Conservation (phyloP, 2,888 invertebrate species). For the Drosophila hamatofila region DNA sequence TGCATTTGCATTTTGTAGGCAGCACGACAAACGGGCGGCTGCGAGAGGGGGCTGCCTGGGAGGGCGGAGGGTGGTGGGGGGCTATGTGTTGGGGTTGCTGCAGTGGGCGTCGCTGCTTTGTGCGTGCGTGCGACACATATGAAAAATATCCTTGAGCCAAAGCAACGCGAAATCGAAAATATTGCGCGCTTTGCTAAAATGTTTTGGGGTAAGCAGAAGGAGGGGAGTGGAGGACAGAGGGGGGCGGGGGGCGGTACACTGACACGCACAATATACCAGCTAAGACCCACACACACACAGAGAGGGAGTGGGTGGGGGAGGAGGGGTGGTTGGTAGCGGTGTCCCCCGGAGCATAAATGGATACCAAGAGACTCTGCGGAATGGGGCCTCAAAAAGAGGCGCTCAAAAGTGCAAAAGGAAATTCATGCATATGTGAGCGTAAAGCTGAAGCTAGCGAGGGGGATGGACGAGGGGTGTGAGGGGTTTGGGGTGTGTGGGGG, state of each 20-base stretch:
- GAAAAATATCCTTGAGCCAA: slow-evolving; percentile 75
- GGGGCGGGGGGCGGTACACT: not conserved
- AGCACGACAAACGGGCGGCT: slow-evolving; percentile 31
- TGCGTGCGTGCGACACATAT: slow-evolving; percentile 79
- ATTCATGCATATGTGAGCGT: slow-evolving; percentile 78
- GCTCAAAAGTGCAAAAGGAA: slow-evolving; percentile 75
- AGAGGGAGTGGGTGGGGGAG: not conserved
- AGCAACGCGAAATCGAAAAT: slow-evolving; percentile 75
- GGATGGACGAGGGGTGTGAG: too few relatives aligned
- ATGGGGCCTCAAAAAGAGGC: slow-evolving; percentile 32
- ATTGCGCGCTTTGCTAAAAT: slow-evolving; percentile 63
- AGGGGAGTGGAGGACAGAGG: not conserved
- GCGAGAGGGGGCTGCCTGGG: not conserved
- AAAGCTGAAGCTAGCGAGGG: not conserved
- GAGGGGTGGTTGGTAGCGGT: not conserved
- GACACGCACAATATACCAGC: slow-evolving; percentile 25
- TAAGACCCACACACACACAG: too few relatives aligned
- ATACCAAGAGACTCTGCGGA: slow-evolving; percentile 30
- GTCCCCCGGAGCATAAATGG: slow-evolving; percentile 47
- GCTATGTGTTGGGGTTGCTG: not conserved
- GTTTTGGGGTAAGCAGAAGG: slow-evolving; percentile 3
- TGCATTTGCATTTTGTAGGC: slow-evolving; percentile 75
- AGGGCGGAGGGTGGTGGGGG: not conserved
- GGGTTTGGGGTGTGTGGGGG: too few relatives aligned
- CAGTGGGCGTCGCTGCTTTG: slow-evolving; percentile 42